Base-by-base conservation (phyloP, 2,888 invertebrate genomes). In the Trichogramma evanescens region DNA sequence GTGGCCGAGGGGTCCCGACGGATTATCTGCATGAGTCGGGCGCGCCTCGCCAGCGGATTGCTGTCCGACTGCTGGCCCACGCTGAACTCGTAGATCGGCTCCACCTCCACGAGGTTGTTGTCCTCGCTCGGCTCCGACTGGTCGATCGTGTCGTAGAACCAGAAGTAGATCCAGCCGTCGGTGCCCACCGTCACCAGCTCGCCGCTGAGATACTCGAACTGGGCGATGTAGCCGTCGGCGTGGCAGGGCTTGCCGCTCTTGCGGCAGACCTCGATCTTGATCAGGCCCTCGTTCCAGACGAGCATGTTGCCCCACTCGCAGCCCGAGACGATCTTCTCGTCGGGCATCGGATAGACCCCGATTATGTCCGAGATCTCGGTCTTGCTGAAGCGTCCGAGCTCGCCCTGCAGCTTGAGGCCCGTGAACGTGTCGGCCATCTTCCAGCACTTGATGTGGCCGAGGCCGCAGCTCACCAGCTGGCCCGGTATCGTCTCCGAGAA, bases 111-210 rank as follows among this genome's bases (percentile, higher is more conserved):
- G 62, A 85, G 86, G 5, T 86, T 84, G 68, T 91, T 87, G 5
- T 91, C 89, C 68, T 93, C 92, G 0, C 88, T 85, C 0, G 89
- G 88, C 77, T 94, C 91, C 0, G 93, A 90, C 64, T 89, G 85
- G 67, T 94, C 93, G n/a, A 95, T 91, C 0, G 89, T 88, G 68
- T 93, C 92, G 83, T 93, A 94, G 78, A 89, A 92, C 95, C 95
- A 95, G 7, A 91, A 85, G 5, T 87, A 82, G 9, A 91, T 82
- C 74, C 86, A 88, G 0, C 92, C 92, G 73, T 93, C 93, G 72
- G 86, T 84, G 0, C 89, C 84, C 7, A 84, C 72, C 6, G 84
- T 82, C 66, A 83, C 78, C 9, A 85, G 73, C 68, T 84, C 83
- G 6, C 80, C 81, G 57, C 81, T 72, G 4, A 69, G 67, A 56